Evolutionary conservation across 2,888 invertebrate species (phyloP).

Genomic region (Vanessa cardui): DNA sequence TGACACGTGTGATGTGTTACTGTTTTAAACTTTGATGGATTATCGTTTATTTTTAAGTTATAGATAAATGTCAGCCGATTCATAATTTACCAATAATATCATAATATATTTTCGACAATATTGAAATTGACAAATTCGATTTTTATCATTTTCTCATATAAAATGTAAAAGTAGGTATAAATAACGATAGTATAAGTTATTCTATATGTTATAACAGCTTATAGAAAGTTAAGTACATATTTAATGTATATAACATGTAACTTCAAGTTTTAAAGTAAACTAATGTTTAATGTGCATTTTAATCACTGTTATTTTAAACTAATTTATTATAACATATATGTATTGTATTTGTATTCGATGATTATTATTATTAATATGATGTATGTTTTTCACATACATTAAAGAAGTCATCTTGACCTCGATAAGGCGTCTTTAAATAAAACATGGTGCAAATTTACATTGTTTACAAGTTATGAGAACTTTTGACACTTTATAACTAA

Average conservation of each 20-base stretch:
- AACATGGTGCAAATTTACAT: background rate
- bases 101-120: background rate
- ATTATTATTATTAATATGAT: background rate
- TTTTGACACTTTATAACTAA: background rate
- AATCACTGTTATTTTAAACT: background rate
- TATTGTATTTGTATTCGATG: background rate
- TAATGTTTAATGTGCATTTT: background rate
- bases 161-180: background rate
- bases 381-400: too few species aligned
- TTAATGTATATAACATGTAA: background rate
- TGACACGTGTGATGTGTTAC: background rate
- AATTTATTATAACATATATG: background rate
- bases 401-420: too few species aligned
- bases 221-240: background rate
- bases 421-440: background rate
- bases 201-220: background rate
- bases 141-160: background rate
- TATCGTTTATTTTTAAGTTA: background rate
- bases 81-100: background rate
- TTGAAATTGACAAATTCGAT: background rate
- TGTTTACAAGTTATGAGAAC: background rate
- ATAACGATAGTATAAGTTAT: background rate
- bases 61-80: background rate
- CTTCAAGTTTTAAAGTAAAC: background rate
- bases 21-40: background rate